phyloP scores from a whole-genome alignment of 2,113 vertebrate genomes.

The Pimephales promelas region DNA sequence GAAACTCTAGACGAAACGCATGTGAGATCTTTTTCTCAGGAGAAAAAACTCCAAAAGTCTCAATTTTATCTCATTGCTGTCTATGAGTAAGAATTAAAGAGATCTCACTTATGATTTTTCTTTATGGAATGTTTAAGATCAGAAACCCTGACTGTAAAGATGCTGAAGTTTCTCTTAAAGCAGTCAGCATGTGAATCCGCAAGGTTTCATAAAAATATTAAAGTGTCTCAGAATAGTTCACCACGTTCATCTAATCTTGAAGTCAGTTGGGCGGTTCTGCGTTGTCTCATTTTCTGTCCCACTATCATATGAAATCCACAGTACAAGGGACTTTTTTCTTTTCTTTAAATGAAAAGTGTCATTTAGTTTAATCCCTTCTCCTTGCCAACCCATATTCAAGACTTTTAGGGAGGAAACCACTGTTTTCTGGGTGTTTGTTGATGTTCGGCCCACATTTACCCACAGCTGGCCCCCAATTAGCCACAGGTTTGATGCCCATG shows the following conservation, averaged over 20 bases:
- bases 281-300: neutral
- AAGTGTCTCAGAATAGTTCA: neutral
- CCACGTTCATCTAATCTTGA: neutral
- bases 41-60: neutral
- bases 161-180: neutral
- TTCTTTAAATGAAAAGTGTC: neutral
- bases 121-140: neutral
- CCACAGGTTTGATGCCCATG: slow-evolving; percentile 27
- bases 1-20: neutral
- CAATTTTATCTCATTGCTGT: neutral
- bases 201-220: too few species aligned
- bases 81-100: neutral
- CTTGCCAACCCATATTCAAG: slow-evolving; percentile 51
- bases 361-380: neutral
- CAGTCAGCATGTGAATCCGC: neutral
- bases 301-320: slow-evolving; percentile 11
- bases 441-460: slow-evolving; percentile 29
- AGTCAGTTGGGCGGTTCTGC: slow-evolving; percentile 20
- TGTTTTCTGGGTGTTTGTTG: slow-evolving; percentile 34
- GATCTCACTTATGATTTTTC: neutral
- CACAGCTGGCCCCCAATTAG: slow-evolving; percentile 17
- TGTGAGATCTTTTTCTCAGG: neutral
- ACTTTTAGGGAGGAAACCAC: slow-evolving; percentile 30
- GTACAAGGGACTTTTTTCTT: neutral
- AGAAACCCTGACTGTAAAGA: neutral